Evolutionary conservation across 2,888 invertebrate species (phyloP), one percentile per base, ranked within the genome.

Genomic region (Xestia c-nigrum): DNA sequence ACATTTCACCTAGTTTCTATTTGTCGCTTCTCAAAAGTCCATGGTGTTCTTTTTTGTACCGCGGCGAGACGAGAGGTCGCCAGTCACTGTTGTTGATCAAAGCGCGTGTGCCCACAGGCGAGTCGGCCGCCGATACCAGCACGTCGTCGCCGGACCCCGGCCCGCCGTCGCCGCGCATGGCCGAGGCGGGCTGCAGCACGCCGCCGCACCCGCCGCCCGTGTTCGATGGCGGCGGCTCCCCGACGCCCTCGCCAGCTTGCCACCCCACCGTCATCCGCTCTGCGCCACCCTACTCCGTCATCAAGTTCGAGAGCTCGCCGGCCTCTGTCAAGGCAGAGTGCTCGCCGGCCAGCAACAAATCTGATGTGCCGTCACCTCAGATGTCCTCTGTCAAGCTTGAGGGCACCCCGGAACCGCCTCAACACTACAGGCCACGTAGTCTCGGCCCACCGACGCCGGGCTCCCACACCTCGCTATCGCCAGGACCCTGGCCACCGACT

Each of bases 61-160:
- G 85, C 87, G 88, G 81, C 84, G 81, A 89, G 87, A 87, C 89
- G 84, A 89, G 88, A 90, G 86, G 87, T 89, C 86, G 88, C 87
- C 87, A 87, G 85, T 70, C 68, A 77, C 85, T 90, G 84, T 93
- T 88, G 82, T 88, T 97, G 92, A 97, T 94, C 94, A 76, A 84
- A 74, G 57, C 78, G 79, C 87, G 93, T 96, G 94, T 94, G 91
- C 90, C 89, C 92, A 91, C 97, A 98, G 98, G 98, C 97, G 99
- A 99, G 97, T 99, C 98, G 95, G 98, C 98, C 97, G 98, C 98
- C 95, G 99, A 99, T 97, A 98, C 99, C 94, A 98, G 98, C 95
- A 98, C 98, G 94, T 98, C 99, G 94, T 99, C 99, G 94, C 98
- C 98, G 95, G 99, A 99, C 97, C 97, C 98, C 90, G 98, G 98